A percentile compares a stretch with the other conserved stretches of the same genome.
Conservation (phyloP, 2,113 vertebrate species). For the Dendrocopos noguchii region DNA sequence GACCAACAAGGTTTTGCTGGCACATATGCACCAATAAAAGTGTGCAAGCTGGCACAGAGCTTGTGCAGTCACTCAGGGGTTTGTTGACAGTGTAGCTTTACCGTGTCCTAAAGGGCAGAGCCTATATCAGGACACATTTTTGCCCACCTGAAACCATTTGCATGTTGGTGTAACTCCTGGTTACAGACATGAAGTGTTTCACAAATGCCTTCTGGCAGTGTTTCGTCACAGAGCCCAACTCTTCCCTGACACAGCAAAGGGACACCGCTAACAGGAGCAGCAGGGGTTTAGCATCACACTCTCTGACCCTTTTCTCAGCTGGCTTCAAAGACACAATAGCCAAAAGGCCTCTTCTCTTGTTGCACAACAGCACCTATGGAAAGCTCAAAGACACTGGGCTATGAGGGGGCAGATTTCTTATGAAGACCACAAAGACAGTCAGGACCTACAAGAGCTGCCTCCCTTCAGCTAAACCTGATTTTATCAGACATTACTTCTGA, state of each 20-base stretch:
- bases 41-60: neutral
- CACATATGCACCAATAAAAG: no score
- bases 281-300: neutral
- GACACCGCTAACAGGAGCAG: neutral
- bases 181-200: neutral
- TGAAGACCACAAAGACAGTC: neutral
- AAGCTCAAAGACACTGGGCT: neutral
- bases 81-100: neutral
- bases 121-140: neutral
- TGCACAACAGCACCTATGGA: neutral
- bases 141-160: neutral
- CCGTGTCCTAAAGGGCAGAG: neutral
- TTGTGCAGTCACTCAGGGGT: neutral
- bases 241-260: rapidly evolving
- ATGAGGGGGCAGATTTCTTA: neutral
- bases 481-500: neutral
- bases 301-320: neutral
- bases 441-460: neutral
- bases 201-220: neutral
- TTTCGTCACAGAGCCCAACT: neutral
- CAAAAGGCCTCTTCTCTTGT: neutral
- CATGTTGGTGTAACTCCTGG: neutral
- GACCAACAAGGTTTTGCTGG: neutral
- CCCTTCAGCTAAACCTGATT: neutral
- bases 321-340: neutral